Conservation (phyloP, 2,888 invertebrate species). For the Drosophila imparisetae region DNA sequence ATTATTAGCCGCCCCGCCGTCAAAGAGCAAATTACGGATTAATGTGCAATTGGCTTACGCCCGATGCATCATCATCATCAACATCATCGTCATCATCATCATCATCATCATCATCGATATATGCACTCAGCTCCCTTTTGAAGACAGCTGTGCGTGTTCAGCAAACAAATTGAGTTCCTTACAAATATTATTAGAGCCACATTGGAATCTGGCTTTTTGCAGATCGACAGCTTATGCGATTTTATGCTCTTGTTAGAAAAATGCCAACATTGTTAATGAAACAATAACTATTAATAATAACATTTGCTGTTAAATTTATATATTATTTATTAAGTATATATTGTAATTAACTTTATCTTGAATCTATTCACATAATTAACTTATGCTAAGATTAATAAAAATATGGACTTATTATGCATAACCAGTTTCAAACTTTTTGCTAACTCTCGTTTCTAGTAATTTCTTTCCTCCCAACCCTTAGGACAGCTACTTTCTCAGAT, state of each 20-base stretch:
- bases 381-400: background rate
- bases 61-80: constrained; percentile 20
- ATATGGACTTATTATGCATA: background rate
- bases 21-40: constrained; percentile 75
- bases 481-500: constrained; percentile 1
- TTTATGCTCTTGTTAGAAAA: background rate
- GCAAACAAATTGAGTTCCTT: constrained; percentile 49
- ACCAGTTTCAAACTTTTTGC: background rate
- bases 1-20: constrained; percentile 67
- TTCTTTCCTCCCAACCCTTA: background rate
- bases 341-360: background rate
- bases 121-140: constrained; percentile 14
- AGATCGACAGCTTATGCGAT: background rate
- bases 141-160: constrained; percentile 51
- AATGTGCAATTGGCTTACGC: constrained; percentile 63
- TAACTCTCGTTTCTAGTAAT: constrained; percentile 7
- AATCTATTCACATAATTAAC: background rate
- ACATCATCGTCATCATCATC: background rate
- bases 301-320: background rate
- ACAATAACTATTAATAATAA: background rate
- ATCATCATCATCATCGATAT: constrained; percentile 5
- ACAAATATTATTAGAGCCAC: constrained; percentile 12
- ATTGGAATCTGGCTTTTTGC: constrained; percentile 17
- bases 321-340: background rate
- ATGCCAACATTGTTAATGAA: background rate